A percentile compares a stretch with the other conserved stretches of the same genome.
phyloP scores from a whole-genome alignment of 2,888 invertebrate species.

The Rapana venosa region DNA sequence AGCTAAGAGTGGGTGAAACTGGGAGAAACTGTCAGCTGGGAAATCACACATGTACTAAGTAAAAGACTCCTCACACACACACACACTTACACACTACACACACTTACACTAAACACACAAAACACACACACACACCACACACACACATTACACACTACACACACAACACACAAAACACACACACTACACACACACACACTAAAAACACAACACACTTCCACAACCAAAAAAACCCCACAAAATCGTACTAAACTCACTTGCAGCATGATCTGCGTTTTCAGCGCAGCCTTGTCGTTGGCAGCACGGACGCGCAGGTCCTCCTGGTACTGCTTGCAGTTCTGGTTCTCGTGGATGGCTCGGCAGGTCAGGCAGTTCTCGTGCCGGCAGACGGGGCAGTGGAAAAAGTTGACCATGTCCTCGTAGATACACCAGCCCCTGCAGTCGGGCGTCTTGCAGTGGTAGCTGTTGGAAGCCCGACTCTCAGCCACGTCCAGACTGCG shows the following conservation, averaged over 20 bases:
- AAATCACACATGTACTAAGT: no score
- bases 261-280: constrained; percentile 84
- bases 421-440: constrained; percentile 94
- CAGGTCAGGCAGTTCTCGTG: constrained; percentile 90
- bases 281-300: constrained; percentile 84
- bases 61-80: no score
- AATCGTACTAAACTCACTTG: constrained; percentile 35
- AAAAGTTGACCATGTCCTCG: constrained; percentile 90
- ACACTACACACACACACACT: not conserved
- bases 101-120: not conserved
- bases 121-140: not conserved
- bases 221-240: not conserved
- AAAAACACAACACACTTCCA: not conserved
- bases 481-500: constrained; percentile 90
- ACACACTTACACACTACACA: no score
- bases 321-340: constrained; percentile 87
- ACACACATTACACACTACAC: not conserved
- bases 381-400: constrained; percentile 90
- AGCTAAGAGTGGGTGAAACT: no score
- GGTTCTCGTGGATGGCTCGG: constrained; percentile 86
- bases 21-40: no score
- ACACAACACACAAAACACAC: not conserved
- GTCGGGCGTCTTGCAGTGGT: constrained; percentile 93
- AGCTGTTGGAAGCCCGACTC: constrained; percentile 87
- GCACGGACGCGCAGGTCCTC: constrained; percentile 83